Base-by-base conservation (phyloP, 2,797 vertebrate species). In the Synanceia verrucosa region DNA sequence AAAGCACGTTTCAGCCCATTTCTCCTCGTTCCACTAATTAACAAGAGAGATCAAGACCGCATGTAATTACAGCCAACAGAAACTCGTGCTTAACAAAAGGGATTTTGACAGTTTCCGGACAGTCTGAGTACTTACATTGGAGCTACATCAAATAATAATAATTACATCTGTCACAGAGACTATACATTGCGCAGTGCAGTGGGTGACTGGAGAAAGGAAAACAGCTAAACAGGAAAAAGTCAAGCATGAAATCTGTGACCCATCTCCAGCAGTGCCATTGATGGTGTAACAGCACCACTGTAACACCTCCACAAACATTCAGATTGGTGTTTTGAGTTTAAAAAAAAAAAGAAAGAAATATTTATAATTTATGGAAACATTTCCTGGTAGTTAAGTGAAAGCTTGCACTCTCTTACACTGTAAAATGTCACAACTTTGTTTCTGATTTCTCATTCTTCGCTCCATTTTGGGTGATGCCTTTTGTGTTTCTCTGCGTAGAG, bases 11-110 rank as follows among this genome's bases (percentile, higher is more conserved):
- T 94, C 90, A 92, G 92, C 86, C 90, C 88, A 89, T 93, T 87
- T 85, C 93, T 95, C 92, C 93, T 94, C 93, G 94, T 93, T 94
- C 86, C 90, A 94, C 96, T 96, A 98, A 96, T 94, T 96, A 93
- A 90, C 94, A 92, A 94, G 94, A 91, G 73, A 84, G 95, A 94
- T 94, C 94, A 94, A 85, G 92, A 90, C 94, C 93, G 93, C 91
- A 87, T 94, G 94, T 95, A 96, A 96, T 96, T 94, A 95, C 89
- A 93, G 91, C 73, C 63, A 86, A 81, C 71, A 78, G 65, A 78
- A 92, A 94, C 91, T 76, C 86, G 60, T 79, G 89, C 89, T 91
- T 93, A 94, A 91, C 88, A 89, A 87, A 87, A 70, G 55, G 79
- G 67, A 92, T 87, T 91, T 87, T 95, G 95, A 95, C 95, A 96